Conservation (phyloP, 1,140 invertebrate genomes). For the Meloidogyne exigua region DNA sequence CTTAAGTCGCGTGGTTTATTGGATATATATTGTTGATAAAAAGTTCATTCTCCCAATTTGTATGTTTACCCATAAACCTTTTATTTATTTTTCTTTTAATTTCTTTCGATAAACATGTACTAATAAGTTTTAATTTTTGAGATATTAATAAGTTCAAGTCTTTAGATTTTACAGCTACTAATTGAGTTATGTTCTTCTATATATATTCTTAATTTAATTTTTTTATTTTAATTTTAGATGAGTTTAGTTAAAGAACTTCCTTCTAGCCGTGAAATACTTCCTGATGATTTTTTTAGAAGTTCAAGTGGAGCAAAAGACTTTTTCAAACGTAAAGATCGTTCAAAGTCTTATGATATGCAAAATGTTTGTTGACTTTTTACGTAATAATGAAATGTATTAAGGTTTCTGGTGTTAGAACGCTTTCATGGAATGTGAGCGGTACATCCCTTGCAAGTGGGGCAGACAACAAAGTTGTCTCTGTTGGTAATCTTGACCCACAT, state of each 20-base stretch:
- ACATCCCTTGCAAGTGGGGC: slow-evolving; percentile 33
- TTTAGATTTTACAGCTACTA: too few species aligned
- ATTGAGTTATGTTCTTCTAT: too few species aligned
- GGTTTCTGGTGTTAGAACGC: slow-evolving; percentile 23
- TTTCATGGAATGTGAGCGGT: slow-evolving; percentile 36
- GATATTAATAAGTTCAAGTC: too few species aligned
- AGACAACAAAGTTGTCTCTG: slow-evolving; percentile 39
- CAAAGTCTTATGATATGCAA: slow-evolving; percentile 29
- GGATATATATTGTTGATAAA: slow-evolving; percentile 25
- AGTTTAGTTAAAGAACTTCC: not conserved
- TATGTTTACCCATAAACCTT: too few species aligned
- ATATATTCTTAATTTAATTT: not conserved
- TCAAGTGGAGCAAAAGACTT: slow-evolving; percentile 28
- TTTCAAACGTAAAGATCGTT: slow-evolving; percentile 34
- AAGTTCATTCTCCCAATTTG: too few species aligned
- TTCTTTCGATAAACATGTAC: too few species aligned
- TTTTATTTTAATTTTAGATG: slow-evolving; percentile 4
- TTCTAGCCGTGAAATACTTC: slow-evolving; percentile 8
- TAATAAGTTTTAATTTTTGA: too few species aligned
- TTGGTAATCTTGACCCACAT: slow-evolving; percentile 37
- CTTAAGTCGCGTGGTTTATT: slow-evolving; percentile 28
- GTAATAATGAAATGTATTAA: not conserved
- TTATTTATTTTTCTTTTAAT: too few species aligned
- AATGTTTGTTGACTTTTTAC: slow-evolving; percentile 11
- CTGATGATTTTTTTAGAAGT: slow-evolving; percentile 27